Evolutionary conservation across 1,140 invertebrate genomes (phyloP).

Genomic region (Leptopilina boulardi): DNA sequence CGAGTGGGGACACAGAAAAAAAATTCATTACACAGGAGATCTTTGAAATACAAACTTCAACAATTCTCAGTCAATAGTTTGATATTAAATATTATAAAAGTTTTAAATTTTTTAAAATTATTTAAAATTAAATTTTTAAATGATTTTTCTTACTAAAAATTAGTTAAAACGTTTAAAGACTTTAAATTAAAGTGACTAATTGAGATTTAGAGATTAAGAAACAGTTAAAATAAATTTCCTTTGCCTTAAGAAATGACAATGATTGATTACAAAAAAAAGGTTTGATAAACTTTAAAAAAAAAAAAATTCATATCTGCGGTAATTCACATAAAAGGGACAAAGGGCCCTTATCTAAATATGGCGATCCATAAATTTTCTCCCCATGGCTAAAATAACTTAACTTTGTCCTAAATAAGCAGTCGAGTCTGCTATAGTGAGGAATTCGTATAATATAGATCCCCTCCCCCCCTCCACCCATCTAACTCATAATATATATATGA

Average conservation of each 20-base stretch:
- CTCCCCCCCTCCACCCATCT: no score
- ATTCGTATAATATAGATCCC: constrained; percentile 14
- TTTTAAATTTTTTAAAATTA: no score
- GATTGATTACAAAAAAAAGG: constrained; percentile 37
- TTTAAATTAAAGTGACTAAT: no score
- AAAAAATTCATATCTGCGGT: neutral
- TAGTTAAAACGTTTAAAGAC: no score
- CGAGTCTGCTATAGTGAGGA: constrained; percentile 3
- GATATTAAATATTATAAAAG: no score
- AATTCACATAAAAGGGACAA: neutral
- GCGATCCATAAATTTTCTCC: neutral
- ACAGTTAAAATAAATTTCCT: no score
- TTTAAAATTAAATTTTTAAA: no score
- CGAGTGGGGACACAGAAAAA: neutral
- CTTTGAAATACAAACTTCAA: constrained; percentile 11
- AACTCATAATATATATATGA: constrained; percentile 22
- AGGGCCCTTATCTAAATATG: neutral
- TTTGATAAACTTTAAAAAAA: neutral
- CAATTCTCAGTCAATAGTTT: constrained; percentile 34
- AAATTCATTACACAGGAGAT: neutral
- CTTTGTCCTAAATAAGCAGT: constrained; percentile 21
- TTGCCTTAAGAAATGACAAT: no score
- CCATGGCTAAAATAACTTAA: constrained; percentile 3
- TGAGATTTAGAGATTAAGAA: no score
- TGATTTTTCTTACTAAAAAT: no score